These are phyloP conservation scores for Plusia festucae DNA, from an alignment of 2,888 invertebrate genomes.

Conservation along the genomic window DNA sequence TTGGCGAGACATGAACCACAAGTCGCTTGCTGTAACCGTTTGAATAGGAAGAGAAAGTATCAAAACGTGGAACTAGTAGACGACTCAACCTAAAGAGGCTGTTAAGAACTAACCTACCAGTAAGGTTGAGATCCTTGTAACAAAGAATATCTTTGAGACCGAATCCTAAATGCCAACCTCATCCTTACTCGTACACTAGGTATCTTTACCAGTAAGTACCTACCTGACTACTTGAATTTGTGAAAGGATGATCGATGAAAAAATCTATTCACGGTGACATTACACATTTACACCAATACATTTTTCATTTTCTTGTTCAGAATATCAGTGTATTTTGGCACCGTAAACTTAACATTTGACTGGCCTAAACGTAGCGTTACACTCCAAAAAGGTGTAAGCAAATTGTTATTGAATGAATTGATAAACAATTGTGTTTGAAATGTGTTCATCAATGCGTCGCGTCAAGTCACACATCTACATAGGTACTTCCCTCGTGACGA, in stretches of 20 bases:
- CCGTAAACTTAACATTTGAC: conserved; percentile 28
- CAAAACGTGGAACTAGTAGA: neutral
- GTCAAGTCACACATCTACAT: conserved; percentile 14
- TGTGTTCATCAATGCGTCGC: conserved; percentile 23
- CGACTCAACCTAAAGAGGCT: neutral
- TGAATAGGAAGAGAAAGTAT: neutral
- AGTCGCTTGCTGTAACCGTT: neutral
- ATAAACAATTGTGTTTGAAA: conserved; percentile 39
- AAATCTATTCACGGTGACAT: too few relatives aligned
- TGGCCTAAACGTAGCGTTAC: conserved; percentile 39
- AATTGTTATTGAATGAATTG: conserved; percentile 25
- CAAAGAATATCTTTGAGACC: neutral
- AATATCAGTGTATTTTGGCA: conserved; percentile 40
- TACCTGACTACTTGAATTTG: neutral
- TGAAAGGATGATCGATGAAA: neutral
- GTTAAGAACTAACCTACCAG: too few relatives aligned
- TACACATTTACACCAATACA: too few relatives aligned
- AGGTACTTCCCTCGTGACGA: conserved; percentile 12
- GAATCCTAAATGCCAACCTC: neutral
- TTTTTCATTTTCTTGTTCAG: conserved; percentile 12
- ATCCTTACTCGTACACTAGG: neutral
- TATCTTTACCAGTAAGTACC: neutral
- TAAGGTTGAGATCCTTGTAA: neutral
- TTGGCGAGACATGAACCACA: neutral
- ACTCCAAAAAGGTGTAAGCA: conserved; percentile 33